Conservation (phyloP, 1,140 invertebrate genomes). For the Pararge aegeria region DNA sequence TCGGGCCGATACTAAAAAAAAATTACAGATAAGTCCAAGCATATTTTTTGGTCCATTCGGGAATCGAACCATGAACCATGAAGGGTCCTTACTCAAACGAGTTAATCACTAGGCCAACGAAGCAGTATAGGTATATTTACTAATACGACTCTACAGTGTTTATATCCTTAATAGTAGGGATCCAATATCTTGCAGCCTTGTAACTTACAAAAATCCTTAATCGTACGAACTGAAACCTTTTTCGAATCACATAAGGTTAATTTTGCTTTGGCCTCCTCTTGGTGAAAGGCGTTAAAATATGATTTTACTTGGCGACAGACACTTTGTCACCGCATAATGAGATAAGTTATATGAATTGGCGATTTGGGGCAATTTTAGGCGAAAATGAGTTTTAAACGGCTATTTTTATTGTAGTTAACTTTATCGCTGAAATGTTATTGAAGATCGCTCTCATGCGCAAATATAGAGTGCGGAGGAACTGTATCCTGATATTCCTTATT, state of each 20-base stretch:
- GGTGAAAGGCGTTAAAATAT: constrained; percentile 16
- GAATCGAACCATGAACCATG: no score
- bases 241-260: neutral
- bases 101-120: no score
- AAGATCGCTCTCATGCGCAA: neutral
- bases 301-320: constrained; percentile 11
- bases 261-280: neutral
- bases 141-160: no score
- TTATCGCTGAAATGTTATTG: neutral
- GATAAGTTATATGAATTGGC: constrained; percentile 22
- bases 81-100: no score
- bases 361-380: constrained; percentile 1
- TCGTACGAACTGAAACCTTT: neutral
- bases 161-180: neutral
- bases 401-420: neutral
- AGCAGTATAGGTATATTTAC: no score
- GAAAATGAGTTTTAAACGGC: neutral
- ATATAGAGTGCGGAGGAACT: no score
- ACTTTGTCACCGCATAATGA: constrained; percentile 25
- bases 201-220: constrained; percentile 5
- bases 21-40: no score
- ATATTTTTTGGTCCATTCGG: no score
- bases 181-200: neutral
- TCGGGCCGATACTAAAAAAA: no score
- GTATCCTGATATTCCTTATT: no score